Conservation (phyloP, 2,797 vertebrate genomes). For the Corythornis leucogaster region DNA sequence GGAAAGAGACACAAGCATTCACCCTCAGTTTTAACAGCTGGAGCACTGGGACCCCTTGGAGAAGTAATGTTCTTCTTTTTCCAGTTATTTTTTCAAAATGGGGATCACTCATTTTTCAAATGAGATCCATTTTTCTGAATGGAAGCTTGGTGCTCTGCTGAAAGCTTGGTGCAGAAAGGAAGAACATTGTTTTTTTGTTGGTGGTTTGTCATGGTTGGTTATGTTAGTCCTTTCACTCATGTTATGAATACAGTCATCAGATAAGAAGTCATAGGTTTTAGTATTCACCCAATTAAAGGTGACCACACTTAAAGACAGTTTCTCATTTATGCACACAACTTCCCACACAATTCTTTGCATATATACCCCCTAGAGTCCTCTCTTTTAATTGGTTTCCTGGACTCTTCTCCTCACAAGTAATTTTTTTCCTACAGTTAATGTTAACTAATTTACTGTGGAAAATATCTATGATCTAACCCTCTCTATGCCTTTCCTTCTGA, state of each 20-base stretch:
- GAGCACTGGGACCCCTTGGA: neutral
- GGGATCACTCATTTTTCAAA: neutral
- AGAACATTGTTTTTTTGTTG: neutral
- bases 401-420: constrained; percentile 30
- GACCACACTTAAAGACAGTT: neutral
- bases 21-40: neutral
- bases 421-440: constrained; percentile 62
- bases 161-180: neutral
- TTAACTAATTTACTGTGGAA: constrained; percentile 63
- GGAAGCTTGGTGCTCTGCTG: neutral
- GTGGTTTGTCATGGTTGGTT: neutral
- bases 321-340: neutral
- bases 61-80: neutral
- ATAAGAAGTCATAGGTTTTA: neutral
- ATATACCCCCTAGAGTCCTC: neutral
- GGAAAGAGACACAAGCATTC: neutral
- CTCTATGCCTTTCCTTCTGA: constrained; percentile 37
- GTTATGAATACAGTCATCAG: neutral
- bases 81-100: neutral
- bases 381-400: constrained; percentile 54
- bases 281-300: neutral
- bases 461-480: constrained; percentile 55
- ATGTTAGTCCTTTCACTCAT: neutral
- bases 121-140: neutral
- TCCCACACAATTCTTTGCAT: constrained; percentile 34